Conservation (phyloP, 2,888 invertebrate genomes). For the Lumbricus terrestris region DNA sequence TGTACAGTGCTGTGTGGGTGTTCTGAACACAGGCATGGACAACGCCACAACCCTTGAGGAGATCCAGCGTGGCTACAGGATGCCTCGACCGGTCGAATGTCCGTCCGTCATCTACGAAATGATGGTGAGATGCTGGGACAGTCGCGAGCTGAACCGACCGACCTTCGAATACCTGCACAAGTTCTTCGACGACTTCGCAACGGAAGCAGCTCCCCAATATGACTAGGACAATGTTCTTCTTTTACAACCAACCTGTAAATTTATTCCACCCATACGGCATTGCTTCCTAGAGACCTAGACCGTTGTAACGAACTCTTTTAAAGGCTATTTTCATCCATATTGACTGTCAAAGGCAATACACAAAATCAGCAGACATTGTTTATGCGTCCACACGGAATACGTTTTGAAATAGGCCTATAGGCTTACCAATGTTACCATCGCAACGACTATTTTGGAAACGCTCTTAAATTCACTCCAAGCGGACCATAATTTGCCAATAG, state of each 20-base stretch:
- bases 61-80: constrained; percentile 91
- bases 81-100: constrained; percentile 82
- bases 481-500: not conserved
- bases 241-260: not conserved
- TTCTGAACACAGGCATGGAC: constrained; percentile 25
- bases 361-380: not conserved
- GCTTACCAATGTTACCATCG: too few relatives aligned
- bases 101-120: constrained; percentile 92
- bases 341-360: not conserved
- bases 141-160: constrained; percentile 85
- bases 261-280: not conserved
- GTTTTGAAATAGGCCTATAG: too few relatives aligned
- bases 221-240: not conserved
- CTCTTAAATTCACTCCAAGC: too few relatives aligned
- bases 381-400: too few relatives aligned
- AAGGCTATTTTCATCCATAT: not conserved
- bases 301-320: not conserved
- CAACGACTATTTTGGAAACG: not conserved
- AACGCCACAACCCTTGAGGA: constrained; percentile 71
- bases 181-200: constrained; percentile 57
- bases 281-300: not conserved
- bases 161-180: constrained; percentile 81
- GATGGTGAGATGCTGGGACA: constrained; percentile 67
- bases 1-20: not conserved
- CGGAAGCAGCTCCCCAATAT: constrained; percentile 58